Evolutionary conservation across 2,888 invertebrate genomes (phyloP).

Genomic region (Aleiodes alternator): DNA sequence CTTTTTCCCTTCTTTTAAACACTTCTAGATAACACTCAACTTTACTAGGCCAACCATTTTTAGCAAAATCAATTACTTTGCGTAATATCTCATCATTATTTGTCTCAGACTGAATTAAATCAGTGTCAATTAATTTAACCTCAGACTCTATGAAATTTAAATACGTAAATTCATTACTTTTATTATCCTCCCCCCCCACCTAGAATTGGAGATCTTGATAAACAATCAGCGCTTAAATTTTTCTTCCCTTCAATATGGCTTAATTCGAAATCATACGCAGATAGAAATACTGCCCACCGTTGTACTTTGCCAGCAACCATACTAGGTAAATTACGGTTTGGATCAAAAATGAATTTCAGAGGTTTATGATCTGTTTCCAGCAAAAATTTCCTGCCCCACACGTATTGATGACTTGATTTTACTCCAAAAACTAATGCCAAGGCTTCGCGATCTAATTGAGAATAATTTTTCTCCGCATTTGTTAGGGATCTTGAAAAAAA

Average conservation of each 20-base stretch:
- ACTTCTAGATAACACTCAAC: conserved; percentile 4
- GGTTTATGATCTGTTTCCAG: conserved; percentile 70
- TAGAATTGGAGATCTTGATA: conserved; percentile 12
- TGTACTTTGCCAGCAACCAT: conserved; percentile 60
- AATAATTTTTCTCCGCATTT: neutral
- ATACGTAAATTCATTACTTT: conserved; percentile 16
- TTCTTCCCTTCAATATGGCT: conserved; percentile 29
- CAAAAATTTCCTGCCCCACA: conserved; percentile 56
- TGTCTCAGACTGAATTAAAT: conserved; percentile 13
- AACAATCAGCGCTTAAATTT: conserved; percentile 22
- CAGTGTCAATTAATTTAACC: neutral
- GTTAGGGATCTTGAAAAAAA: conserved; percentile 10
- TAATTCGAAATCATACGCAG: conserved; percentile 34
- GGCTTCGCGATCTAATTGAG: neutral
- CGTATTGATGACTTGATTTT: conserved; percentile 54
- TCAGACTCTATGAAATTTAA: conserved; percentile 9
- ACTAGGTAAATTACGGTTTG: conserved; percentile 51
- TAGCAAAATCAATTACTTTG: conserved; percentile 32
- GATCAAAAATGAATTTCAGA: conserved; percentile 54
- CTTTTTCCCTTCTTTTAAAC: conserved; percentile 38
- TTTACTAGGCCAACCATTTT: conserved; percentile 37
- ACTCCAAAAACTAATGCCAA: conserved; percentile 50
- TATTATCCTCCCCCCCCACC: conserved; percentile 4
- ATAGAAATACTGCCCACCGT: conserved; percentile 60
- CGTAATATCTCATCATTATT: conserved; percentile 27